These are phyloP conservation scores for Sus cebifrons DNA, from an alignment of 2,797 vertebrate species.

Conservation along the genomic window DNA sequence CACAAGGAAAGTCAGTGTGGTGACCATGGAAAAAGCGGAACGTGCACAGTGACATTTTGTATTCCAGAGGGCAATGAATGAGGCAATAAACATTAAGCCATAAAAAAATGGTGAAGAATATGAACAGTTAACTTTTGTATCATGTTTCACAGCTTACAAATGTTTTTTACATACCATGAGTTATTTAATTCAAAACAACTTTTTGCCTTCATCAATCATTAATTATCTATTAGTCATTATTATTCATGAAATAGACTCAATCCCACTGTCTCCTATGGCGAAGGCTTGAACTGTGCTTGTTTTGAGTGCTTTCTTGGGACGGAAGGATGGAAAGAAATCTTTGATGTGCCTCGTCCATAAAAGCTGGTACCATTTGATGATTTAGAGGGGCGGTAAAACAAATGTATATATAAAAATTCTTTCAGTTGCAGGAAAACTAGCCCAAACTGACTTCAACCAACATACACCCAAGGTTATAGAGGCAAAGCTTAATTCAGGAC, in stretches of 20 bases:
- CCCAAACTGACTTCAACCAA: neutral
- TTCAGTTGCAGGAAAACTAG: neutral
- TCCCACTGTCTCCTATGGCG: neutral
- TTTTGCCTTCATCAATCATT: constrained; percentile 16
- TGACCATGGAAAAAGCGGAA: neutral
- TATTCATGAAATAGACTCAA: constrained; percentile 54
- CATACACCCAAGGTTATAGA: neutral
- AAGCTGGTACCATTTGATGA: neutral
- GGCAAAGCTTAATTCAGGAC: neutral
- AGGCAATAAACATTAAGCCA: neutral
- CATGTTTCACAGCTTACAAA: neutral
- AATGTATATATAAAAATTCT: neutral
- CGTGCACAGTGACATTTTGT: neutral
- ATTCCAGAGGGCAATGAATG: neutral
- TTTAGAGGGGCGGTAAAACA: neutral
- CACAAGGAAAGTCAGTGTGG: constrained; percentile 39
- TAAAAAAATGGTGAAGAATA: neutral
- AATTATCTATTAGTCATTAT: constrained; percentile 15
- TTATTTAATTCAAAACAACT: constrained; percentile 46
- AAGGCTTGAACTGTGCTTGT: neutral
- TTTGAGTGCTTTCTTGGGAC: constrained; percentile 31
- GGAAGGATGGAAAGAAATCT: constrained; percentile 36
- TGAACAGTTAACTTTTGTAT: constrained; percentile 42
- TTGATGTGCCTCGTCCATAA: neutral
- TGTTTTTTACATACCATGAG: neutral